Evolutionary conservation across 35 echinoderm and acorn worm genomes (phyloP).

Genomic region (Apostichopus parvimensis): DNA sequence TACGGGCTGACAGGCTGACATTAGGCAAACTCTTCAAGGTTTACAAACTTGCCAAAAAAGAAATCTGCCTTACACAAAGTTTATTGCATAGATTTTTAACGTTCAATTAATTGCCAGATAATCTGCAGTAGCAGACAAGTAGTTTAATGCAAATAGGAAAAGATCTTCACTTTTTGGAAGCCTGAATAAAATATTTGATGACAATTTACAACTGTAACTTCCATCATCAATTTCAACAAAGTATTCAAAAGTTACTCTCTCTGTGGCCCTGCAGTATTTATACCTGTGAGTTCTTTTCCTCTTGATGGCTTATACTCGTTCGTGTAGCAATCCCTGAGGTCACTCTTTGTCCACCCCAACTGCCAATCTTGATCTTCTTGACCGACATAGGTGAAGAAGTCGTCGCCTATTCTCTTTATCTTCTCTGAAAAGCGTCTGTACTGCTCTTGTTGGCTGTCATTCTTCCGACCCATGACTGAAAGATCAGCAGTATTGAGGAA

Average conservation of each 20-base stretch:
- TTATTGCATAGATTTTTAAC: too few relatives aligned
- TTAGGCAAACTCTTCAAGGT: too few relatives aligned
- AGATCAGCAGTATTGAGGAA: too few relatives aligned
- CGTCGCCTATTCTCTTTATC: not conserved
- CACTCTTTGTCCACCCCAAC: not conserved
- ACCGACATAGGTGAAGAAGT: not conserved
- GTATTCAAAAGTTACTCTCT: not conserved
- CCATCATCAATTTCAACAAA: not conserved
- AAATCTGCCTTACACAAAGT: not conserved
- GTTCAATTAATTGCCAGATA: too few relatives aligned
- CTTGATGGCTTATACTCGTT: not conserved
- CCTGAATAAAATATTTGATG: not conserved
- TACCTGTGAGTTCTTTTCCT: not conserved
- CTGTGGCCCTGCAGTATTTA: too few relatives aligned
- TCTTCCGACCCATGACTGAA: too few relatives aligned
- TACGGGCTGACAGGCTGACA: too few relatives aligned
- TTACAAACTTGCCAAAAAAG: too few relatives aligned
- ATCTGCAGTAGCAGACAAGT: too few relatives aligned
- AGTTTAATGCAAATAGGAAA: not conserved
- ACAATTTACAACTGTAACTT: not conserved
- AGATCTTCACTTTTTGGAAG: not conserved
- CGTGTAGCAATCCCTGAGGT: not conserved
- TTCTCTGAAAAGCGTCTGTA: not conserved
- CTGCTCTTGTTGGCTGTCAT: too few relatives aligned
- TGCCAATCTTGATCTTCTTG: not conserved